Conservation (phyloP, 2,113 vertebrate genomes). For the Hylia prasina region DNA sequence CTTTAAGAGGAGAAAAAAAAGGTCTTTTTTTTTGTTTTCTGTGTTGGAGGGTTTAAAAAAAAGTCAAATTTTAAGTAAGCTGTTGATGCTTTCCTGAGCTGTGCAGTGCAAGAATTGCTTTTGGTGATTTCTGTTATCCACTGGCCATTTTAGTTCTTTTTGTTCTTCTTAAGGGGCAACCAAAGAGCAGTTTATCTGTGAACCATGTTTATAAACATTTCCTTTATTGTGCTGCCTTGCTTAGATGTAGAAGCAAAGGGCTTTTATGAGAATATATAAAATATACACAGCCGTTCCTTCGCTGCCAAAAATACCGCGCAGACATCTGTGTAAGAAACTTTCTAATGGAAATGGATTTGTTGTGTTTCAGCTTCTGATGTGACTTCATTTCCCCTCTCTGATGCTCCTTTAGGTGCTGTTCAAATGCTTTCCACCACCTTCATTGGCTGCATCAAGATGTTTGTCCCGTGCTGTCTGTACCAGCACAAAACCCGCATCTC, state of each 20-base stretch:
- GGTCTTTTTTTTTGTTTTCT: not conserved
- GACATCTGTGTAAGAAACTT: too few species aligned
- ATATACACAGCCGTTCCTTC: not conserved
- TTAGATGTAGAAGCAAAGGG: not conserved
- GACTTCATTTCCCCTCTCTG: not conserved
- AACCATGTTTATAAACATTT: not conserved
- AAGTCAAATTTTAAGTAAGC: not conserved
- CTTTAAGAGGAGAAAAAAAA: not conserved
- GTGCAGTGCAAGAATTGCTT: not conserved
- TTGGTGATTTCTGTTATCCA: not conserved
- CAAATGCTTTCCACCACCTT: slow-evolving; percentile 96
- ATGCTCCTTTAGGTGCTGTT: slow-evolving; percentile 78
- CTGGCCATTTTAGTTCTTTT: not conserved
- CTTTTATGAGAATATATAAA: not conserved
- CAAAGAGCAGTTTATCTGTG: not conserved
- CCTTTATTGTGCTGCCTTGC: not conserved
- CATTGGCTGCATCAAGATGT: slow-evolving; percentile 90
- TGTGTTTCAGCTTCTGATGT: not conserved
- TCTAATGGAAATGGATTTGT: fast-evolving
- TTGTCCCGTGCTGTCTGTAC: slow-evolving; percentile 89
- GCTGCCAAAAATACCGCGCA: not conserved
- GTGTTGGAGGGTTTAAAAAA: not conserved
- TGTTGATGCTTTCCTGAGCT: not conserved
- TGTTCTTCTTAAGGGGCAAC: not conserved
- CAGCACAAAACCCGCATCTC: slow-evolving; percentile 87